phyloP scores from a whole-genome alignment of 2,888 invertebrate species.

The Brachyptera risi region DNA sequence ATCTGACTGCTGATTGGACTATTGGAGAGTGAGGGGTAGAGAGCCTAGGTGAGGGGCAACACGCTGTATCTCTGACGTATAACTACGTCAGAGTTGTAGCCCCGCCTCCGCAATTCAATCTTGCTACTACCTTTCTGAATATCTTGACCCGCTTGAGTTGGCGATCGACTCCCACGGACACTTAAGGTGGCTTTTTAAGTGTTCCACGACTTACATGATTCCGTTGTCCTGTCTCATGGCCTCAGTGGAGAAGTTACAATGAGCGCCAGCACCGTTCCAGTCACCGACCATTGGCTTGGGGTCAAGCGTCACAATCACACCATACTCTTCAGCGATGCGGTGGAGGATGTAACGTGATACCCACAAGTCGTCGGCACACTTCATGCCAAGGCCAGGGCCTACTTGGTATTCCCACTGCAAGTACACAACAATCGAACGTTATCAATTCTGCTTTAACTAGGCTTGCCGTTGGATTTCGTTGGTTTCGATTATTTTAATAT shows the following conservation, averaged over 20 bases:
- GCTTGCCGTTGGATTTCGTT: too few species aligned
- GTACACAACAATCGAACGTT: not conserved
- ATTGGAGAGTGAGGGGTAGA: too few species aligned
- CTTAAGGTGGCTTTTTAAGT: not conserved
- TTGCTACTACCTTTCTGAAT: too few species aligned
- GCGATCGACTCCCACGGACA: too few species aligned
- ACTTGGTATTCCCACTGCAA: conserved; percentile 82
- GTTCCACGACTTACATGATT: conserved; percentile 68
- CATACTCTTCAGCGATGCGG: conserved; percentile 90
- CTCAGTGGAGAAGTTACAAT: conserved; percentile 93
- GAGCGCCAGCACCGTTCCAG: conserved; percentile 96
- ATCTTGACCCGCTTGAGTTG: too few species aligned
- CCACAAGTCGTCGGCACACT: conserved; percentile 83
- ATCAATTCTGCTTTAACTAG: too few species aligned
- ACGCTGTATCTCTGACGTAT: too few species aligned
- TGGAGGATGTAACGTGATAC: conserved; percentile 81
- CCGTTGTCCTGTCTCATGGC: conserved; percentile 87
- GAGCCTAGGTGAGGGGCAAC: too few species aligned
- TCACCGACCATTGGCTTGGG: conserved; percentile 77
- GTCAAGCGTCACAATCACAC: conserved; percentile 71
- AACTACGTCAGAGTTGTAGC: too few species aligned
- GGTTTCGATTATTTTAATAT: too few species aligned
- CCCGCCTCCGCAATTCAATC: too few species aligned
- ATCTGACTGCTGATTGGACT: too few species aligned
- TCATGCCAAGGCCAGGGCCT: conserved; percentile 85